phyloP scores from a whole-genome alignment of 2,797 vertebrate genomes.

The Acropternis orthonyx region DNA sequence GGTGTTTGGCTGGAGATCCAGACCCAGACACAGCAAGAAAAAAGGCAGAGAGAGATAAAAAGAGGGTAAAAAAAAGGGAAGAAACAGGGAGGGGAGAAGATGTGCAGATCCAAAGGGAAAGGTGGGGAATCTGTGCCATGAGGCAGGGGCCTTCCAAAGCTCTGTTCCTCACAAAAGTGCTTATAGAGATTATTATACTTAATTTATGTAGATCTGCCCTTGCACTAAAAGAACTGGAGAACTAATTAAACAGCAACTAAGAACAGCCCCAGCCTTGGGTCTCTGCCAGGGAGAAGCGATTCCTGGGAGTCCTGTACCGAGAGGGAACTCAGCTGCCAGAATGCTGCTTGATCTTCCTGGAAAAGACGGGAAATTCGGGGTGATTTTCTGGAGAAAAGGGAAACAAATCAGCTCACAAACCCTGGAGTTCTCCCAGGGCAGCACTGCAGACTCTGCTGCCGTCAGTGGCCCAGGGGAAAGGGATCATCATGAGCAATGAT shows the following conservation, averaged over 20 bases:
- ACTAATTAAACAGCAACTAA: neutral
- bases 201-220: neutral
- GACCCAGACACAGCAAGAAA: neutral
- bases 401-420: neutral
- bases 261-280: neutral
- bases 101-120: neutral
- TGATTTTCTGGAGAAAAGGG: neutral
- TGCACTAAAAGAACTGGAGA: neutral
- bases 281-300: neutral
- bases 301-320: neutral
- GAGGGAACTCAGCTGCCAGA: neutral
- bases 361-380: neutral
- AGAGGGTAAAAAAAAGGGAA: neutral
- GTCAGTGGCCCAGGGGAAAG: neutral
- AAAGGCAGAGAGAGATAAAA: neutral
- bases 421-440: neutral
- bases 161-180: neutral
- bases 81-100: neutral
- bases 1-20: neutral
- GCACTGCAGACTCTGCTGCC: neutral
- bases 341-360: neutral
- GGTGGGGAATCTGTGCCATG: neutral
- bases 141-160: neutral
- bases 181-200: neutral
- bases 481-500: neutral